Percentiles rank a stretch among this genome's conserved stretches.
Conservation (phyloP, 2,888 invertebrate species). For the Sipunculus nudus region DNA sequence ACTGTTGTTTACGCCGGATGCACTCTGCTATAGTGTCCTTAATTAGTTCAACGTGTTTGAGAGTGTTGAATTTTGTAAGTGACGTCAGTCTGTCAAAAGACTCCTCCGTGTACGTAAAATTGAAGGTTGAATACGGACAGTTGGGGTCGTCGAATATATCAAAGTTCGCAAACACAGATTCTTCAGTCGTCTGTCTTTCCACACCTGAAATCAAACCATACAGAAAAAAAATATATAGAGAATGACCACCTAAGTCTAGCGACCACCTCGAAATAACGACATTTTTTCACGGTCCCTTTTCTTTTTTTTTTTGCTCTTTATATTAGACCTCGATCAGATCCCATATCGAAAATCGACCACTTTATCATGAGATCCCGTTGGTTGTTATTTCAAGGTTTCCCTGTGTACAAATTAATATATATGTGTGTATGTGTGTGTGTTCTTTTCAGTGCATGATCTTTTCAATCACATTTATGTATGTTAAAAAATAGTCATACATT, state of each 20-base stretch:
- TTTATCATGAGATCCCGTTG: too few species aligned
- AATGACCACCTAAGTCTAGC: too few species aligned
- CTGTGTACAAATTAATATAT: too few species aligned
- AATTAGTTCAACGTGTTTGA: constrained; percentile 61
- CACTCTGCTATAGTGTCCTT: constrained; percentile 55
- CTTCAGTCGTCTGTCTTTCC: constrained; percentile 62
- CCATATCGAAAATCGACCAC: too few species aligned
- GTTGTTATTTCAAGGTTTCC: too few species aligned
- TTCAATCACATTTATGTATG: too few species aligned
- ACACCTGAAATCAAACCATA: constrained; percentile 60
- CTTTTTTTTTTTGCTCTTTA: too few species aligned
- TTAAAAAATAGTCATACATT: too few species aligned
- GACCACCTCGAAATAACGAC: background rate
- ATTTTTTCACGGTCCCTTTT: too few species aligned
- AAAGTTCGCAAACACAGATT: constrained; percentile 66
- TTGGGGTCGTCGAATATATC: constrained; percentile 66
- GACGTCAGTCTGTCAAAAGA: constrained; percentile 66
- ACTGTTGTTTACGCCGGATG: constrained; percentile 45
- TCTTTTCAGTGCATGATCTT: too few species aligned
- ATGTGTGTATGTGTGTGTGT: too few species aligned
- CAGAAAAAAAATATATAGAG: constrained; percentile 8
- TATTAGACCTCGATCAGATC: too few species aligned
- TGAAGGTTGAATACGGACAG: constrained; percentile 67
- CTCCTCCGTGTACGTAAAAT: constrained; percentile 65
- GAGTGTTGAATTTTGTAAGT: constrained; percentile 67